A percentile compares a stretch with the other conserved stretches of the same genome.
These are phyloP conservation scores for Spodoptera picta DNA, from an alignment of 2,888 invertebrate species.

Conservation along the genomic window DNA sequence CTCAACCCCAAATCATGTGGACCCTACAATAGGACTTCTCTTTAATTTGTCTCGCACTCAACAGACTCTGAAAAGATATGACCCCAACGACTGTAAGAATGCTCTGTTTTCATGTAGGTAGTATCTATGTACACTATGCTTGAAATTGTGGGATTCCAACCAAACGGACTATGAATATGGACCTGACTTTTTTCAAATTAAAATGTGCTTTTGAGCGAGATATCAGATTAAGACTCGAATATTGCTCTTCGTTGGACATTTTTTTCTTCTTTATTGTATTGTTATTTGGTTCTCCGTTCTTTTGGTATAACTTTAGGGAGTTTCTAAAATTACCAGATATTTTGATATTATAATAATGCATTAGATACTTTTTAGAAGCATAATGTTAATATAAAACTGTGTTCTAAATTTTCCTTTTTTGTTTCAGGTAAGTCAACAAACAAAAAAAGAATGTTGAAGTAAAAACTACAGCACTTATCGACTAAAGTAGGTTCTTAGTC, in stretches of 20 bases:
- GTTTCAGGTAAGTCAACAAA: too few species aligned
- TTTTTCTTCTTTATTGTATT: neutral
- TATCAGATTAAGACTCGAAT: slow-evolving; percentile 11
- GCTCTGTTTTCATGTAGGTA: slow-evolving; percentile 64
- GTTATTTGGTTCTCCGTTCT: too few species aligned
- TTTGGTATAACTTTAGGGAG: too few species aligned
- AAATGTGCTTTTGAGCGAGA: slow-evolving; percentile 28
- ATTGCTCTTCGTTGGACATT: neutral
- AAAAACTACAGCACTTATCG: too few species aligned
- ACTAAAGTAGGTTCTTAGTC: too few species aligned
- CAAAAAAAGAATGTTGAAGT: too few species aligned
- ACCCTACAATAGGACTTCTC: slow-evolving; percentile 69
- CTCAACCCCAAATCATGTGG: slow-evolving; percentile 39
- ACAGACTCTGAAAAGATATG: slow-evolving; percentile 75
- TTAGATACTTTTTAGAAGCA: too few species aligned
- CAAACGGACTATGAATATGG: slow-evolving; percentile 25
- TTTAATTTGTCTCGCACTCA: slow-evolving; percentile 77
- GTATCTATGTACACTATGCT: slow-evolving; percentile 54
- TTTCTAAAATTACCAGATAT: too few species aligned
- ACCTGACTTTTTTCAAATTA: slow-evolving; percentile 27
- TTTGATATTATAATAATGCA: too few species aligned
- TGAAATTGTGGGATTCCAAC: slow-evolving; percentile 37
- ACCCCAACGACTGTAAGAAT: slow-evolving; percentile 66
- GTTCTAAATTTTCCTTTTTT: too few species aligned
- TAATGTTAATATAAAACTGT: too few species aligned